These are phyloP conservation scores for Pristionchus maxplancki DNA, from an alignment of 2,888 invertebrate genomes.

Conservation along the genomic window DNA sequence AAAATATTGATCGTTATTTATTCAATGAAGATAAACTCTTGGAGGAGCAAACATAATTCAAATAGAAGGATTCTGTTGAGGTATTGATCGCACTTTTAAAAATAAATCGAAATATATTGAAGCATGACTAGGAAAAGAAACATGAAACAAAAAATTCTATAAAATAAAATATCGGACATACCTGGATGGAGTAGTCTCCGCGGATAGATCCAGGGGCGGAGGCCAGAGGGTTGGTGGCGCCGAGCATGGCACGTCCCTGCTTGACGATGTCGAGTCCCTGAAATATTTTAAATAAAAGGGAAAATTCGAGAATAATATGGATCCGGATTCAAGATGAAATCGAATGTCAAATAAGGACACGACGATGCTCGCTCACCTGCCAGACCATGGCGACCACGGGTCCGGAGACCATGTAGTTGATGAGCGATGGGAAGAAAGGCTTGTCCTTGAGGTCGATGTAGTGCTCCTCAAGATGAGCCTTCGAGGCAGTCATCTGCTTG, in stretches of 20 bases:
- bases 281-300: background rate
- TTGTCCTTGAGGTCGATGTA: conserved; percentile 92
- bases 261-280: conserved; percentile 86
- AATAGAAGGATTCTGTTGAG: too few relatives aligned
- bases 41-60: background rate
- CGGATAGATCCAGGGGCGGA: conserved; percentile 96
- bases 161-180: background rate
- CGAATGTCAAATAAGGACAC: background rate
- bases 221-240: conserved; percentile 96
- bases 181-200: conserved; percentile 91
- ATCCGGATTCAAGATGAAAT: background rate
- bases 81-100: too few relatives aligned
- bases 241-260: conserved; percentile 95
- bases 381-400: conserved; percentile 84
- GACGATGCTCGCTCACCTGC: conserved; percentile 79
- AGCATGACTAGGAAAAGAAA: too few relatives aligned
- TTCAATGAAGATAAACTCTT: background rate
- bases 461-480: conserved; percentile 83
- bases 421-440: conserved; percentile 94
- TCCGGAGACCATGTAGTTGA: conserved; percentile 94
- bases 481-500: conserved; percentile 85
- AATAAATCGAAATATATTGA: too few relatives aligned
- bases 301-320: background rate
- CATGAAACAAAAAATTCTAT: too few relatives aligned
- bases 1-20: background rate